Evolutionary conservation across 2,797 vertebrate genomes (phyloP).

Genomic region (Tokudaia muenninki): DNA sequence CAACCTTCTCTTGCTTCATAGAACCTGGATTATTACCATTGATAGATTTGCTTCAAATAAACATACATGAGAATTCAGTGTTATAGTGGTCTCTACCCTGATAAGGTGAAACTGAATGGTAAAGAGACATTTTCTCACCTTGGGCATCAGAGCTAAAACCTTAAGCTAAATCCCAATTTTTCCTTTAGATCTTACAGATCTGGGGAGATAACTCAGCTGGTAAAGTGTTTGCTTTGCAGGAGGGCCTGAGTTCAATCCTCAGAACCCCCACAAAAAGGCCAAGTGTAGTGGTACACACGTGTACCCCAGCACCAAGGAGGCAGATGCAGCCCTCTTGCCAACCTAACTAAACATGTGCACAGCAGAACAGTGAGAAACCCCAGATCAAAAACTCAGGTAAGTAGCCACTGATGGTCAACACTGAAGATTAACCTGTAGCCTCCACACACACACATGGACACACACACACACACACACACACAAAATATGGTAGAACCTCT

Average conservation of each 20-base stretch:
- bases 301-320: background rate
- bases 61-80: background rate
- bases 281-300: no score
- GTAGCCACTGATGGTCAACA: background rate
- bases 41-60: background rate
- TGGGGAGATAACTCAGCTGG: background rate
- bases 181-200: background rate
- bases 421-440: background rate
- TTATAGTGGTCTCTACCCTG: background rate
- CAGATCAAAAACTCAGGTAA: background rate
- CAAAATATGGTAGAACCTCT: background rate
- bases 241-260: background rate
- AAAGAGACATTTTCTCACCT: background rate
- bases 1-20: background rate
- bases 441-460: background rate
- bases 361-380: background rate
- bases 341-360: background rate
- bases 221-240: background rate
- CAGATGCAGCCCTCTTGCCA: background rate
- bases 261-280: no score
- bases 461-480: no score
- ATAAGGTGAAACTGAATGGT: background rate
- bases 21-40: background rate
- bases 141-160: background rate
- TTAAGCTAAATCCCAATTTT: background rate